Percentiles rank a stretch among this genome's conserved stretches.
Conservation (phyloP, 2,113 vertebrate species). For the Jacana jacana region DNA sequence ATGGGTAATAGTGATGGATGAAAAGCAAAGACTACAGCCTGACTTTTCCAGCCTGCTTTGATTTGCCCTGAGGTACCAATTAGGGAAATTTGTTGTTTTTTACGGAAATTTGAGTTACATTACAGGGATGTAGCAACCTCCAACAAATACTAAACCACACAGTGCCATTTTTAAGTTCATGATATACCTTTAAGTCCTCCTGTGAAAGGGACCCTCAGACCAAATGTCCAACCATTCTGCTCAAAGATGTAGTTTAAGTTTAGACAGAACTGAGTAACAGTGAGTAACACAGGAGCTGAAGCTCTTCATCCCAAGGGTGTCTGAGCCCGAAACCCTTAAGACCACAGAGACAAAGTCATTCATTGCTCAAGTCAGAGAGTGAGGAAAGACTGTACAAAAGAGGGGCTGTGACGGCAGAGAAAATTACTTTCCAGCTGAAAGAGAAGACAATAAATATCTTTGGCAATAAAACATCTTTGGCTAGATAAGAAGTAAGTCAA, state of each 20-base stretch:
- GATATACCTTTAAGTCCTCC: background rate
- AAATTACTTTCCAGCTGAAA: background rate
- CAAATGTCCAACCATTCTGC: background rate
- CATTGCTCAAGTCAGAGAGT: background rate
- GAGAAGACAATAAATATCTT: background rate
- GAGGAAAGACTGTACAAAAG: background rate
- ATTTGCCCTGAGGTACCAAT: background rate
- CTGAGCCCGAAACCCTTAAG: background rate
- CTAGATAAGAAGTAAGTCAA: background rate
- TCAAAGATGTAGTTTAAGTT: background rate
- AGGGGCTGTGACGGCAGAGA: background rate
- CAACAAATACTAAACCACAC: background rate
- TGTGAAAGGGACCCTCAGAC: background rate
- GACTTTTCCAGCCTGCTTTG: background rate
- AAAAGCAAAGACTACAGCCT: background rate
- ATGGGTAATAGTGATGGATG: background rate
- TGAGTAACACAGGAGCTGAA: background rate
- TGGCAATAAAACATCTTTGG: background rate
- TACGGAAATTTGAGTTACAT: background rate
- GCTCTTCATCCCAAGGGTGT: background rate
- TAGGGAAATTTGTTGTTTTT: background rate
- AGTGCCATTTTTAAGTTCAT: background rate
- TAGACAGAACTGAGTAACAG: background rate
- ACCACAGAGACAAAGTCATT: background rate
- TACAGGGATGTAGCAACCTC: background rate